Conservation (phyloP, 2,888 invertebrate species). For the Buathra laborator region DNA sequence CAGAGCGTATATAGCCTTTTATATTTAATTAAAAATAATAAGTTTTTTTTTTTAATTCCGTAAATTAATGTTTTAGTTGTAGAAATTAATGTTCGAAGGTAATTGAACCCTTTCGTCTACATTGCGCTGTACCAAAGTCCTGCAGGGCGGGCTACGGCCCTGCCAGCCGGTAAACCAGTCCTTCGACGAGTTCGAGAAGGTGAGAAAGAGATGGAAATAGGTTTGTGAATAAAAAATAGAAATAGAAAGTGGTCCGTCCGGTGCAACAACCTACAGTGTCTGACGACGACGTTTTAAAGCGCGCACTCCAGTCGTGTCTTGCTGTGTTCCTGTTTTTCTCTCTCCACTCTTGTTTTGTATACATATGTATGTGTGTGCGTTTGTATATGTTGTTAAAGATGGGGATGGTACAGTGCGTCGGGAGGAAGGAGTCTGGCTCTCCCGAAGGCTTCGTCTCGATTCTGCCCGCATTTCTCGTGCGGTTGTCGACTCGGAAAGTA, state of each 20-base stretch:
- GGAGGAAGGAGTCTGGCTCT: conserved; percentile 72
- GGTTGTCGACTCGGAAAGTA: conserved; percentile 85
- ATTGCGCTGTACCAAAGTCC: conserved; percentile 4
- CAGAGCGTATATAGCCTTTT: no score
- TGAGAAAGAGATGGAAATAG: conserved; percentile 57
- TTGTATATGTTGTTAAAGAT: conserved; percentile 25
- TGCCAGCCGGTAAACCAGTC: conserved; percentile 78
- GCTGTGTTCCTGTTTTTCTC: conserved; percentile 78
- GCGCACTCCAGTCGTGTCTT: conserved; percentile 59
- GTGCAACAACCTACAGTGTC: conserved; percentile 81
- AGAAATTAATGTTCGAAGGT: neutral
- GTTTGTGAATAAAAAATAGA: conserved; percentile 31
- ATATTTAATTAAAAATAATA: neutral
- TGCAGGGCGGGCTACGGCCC: conserved; percentile 72
- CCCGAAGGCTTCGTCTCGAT: conserved; percentile 79
- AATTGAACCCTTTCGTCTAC: neutral
- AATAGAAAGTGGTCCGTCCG: conserved; percentile 84
- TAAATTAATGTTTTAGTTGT: neutral
- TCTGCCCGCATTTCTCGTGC: conserved; percentile 85
- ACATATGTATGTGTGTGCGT: conserved; percentile 37
- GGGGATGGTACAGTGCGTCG: conserved; percentile 52
- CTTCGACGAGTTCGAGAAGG: conserved; percentile 59
- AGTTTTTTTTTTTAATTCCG: neutral
- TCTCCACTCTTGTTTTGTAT: conserved; percentile 69
- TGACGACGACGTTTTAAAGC: conserved; percentile 70